These are phyloP conservation scores for Aldrovandia affinis DNA, from an alignment of 2,797 vertebrate genomes.

Conservation along the genomic window DNA sequence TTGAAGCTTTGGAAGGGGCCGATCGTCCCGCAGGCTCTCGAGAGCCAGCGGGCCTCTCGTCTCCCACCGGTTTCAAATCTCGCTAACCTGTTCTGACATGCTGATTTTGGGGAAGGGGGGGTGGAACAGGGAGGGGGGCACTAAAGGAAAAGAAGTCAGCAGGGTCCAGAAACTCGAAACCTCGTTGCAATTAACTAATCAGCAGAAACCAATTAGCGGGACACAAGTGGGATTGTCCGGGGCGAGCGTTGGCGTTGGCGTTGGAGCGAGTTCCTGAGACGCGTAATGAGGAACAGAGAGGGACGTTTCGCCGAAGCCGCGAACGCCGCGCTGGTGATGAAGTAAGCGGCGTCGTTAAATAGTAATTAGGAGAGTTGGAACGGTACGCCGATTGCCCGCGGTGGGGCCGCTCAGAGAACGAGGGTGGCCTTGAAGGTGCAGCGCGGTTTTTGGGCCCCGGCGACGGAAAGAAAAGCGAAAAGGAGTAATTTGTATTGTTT, in stretches of 20 bases:
- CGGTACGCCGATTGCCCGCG: constrained; percentile 39
- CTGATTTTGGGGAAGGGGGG: constrained; percentile 56
- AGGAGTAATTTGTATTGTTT: constrained; percentile 27
- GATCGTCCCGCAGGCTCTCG: constrained; percentile 31
- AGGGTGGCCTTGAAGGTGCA: constrained; percentile 38
- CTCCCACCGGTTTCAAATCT: constrained; percentile 48
- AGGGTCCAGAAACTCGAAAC: constrained; percentile 62
- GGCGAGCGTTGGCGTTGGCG: constrained; percentile 45
- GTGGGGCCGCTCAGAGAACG: constrained; percentile 25
- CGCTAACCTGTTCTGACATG: constrained; percentile 58
- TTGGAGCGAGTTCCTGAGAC: constrained; percentile 30
- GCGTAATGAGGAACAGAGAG: neutral
- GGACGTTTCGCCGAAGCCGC: constrained; percentile 36
- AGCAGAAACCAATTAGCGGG: constrained; percentile 62
- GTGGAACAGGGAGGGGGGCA: constrained; percentile 30
- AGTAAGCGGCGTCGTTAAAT: constrained; percentile 49
- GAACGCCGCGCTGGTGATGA: constrained; percentile 41
- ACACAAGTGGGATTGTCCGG: constrained; percentile 60
- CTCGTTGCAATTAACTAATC: constrained; percentile 65
- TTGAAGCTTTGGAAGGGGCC: constrained; percentile 47
- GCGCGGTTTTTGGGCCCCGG: neutral
- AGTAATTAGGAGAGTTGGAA: constrained; percentile 42
- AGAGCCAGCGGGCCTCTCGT: constrained; percentile 17
- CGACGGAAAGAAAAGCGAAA: constrained; percentile 43
- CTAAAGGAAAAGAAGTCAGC: constrained; percentile 28